A percentile compares a stretch with the other conserved stretches of the same genome.
Conservation (phyloP, 2,888 invertebrate genomes). For the Hydraecia micacea region DNA sequence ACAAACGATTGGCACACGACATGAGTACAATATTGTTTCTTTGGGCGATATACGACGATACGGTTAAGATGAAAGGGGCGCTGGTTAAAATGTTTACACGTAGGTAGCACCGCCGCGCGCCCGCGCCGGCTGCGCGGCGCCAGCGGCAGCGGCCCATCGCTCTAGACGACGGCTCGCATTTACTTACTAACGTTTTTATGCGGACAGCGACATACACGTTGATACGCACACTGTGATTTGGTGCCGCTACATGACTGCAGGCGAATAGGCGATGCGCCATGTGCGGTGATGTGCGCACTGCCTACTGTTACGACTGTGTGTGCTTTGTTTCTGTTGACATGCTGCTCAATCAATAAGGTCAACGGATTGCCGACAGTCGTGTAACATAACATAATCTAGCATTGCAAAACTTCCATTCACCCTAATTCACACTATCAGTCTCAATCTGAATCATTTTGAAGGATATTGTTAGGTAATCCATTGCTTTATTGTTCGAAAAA, state of each 20-base stretch:
- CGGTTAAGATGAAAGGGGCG: constrained; percentile 62
- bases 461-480: no score
- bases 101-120: neutral
- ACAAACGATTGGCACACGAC: constrained; percentile 58
- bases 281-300: neutral
- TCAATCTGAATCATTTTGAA: no score
- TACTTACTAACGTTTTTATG: constrained; percentile 36
- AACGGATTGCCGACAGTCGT: no score
- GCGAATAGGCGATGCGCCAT: neutral
- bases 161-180: neutral
- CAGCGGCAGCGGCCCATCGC: neutral
- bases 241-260: neutral
- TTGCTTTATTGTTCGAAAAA: no score
- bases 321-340: no score
- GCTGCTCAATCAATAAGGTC: neutral
- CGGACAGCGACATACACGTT: constrained; percentile 46
- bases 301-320: neutral
- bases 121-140: constrained; percentile 34
- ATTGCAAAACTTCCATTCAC: neutral
- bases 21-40: constrained; percentile 55
- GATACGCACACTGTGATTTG: constrained; percentile 1
- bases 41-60: constrained; percentile 48
- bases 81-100: constrained; percentile 63
- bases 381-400: neutral
- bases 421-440: no score